A percentile compares a stretch with the other conserved stretches of the same genome.
Conservation (phyloP, 2,888 invertebrate genomes). For the Melikaiella ostensackeni region DNA sequence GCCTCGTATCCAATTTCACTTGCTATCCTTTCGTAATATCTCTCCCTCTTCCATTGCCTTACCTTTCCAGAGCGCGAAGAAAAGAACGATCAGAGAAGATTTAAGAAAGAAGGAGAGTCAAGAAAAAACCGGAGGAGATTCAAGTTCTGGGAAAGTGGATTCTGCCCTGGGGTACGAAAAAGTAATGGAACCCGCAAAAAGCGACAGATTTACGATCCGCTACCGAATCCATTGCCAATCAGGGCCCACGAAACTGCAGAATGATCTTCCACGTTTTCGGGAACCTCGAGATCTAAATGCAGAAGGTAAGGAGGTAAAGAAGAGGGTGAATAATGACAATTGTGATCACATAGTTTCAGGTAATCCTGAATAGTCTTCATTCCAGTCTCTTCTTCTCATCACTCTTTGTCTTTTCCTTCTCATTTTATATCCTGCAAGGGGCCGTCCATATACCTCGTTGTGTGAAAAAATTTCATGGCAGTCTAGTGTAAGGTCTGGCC, state of each 20-base stretch:
- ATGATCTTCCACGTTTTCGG: slow-evolving; percentile 35
- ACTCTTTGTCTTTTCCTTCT: slow-evolving; percentile 6
- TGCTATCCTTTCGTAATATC: slow-evolving; percentile 48
- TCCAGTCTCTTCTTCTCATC: slow-evolving; percentile 30
- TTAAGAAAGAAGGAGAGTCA: slow-evolving; percentile 20
- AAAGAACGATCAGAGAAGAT: slow-evolving; percentile 16
- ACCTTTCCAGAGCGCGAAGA: neutral
- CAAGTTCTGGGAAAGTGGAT: slow-evolving; percentile 48
- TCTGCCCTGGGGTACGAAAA: slow-evolving; percentile 47
- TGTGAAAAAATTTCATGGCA: too few species aligned
- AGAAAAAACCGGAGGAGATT: slow-evolving; percentile 42
- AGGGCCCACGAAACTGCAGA: slow-evolving; percentile 36
- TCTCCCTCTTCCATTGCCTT: slow-evolving; percentile 13
- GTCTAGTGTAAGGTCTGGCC: too few species aligned
- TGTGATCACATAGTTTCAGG: slow-evolving; percentile 46
- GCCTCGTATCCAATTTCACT: slow-evolving; percentile 51
- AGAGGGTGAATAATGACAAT: slow-evolving; percentile 50
- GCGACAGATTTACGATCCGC: slow-evolving; percentile 58
- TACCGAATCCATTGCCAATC: slow-evolving; percentile 53
- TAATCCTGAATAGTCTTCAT: slow-evolving; percentile 28
- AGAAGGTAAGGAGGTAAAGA: slow-evolving; percentile 5
- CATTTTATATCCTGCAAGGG: slow-evolving; percentile 19
- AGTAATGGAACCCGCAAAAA: slow-evolving; percentile 60
- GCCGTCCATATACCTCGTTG: too few species aligned
- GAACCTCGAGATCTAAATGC: slow-evolving; percentile 19